A percentile compares a stretch with the other conserved stretches of the same genome.
Conservation (phyloP, 1,140 invertebrate genomes). For the Tenebrio molitor region DNA sequence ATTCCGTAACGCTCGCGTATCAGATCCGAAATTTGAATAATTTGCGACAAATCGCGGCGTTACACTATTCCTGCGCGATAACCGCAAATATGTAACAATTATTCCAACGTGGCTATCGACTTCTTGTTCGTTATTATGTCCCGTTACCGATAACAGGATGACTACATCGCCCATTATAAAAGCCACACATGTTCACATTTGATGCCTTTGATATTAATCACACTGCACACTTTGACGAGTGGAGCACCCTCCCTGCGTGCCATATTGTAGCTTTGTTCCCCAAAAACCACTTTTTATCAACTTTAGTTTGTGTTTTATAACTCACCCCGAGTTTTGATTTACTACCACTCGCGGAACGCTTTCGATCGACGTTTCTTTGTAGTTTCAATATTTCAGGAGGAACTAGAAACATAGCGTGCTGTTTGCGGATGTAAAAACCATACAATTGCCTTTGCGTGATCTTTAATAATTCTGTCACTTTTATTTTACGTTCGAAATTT, state of each 20-base stretch:
- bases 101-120: background rate
- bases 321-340: no score
- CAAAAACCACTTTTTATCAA: no score
- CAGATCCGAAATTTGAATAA: slow-evolving; percentile 22
- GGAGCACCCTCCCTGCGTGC: no score
- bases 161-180: no score
- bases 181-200: no score
- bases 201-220: no score
- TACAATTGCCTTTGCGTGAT: slow-evolving; percentile 23
- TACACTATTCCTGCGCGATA: background rate
- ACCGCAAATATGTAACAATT: background rate
- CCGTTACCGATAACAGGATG: no score
- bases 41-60: slow-evolving; percentile 13
- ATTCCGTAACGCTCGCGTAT: background rate
- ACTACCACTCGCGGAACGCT: no score
- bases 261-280: no score
- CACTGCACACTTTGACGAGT: no score
- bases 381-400: slow-evolving; percentile 13
- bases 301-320: no score
- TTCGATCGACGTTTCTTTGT: no score
- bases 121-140: background rate
- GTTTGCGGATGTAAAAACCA: slow-evolving; percentile 17
- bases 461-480: slow-evolving; percentile 8
- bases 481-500: slow-evolving; percentile 4
- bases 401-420: slow-evolving; percentile 17